These are phyloP conservation scores for Aphelinus atriplicis DNA, from an alignment of 1,140 invertebrate genomes.

Conservation along the genomic window DNA sequence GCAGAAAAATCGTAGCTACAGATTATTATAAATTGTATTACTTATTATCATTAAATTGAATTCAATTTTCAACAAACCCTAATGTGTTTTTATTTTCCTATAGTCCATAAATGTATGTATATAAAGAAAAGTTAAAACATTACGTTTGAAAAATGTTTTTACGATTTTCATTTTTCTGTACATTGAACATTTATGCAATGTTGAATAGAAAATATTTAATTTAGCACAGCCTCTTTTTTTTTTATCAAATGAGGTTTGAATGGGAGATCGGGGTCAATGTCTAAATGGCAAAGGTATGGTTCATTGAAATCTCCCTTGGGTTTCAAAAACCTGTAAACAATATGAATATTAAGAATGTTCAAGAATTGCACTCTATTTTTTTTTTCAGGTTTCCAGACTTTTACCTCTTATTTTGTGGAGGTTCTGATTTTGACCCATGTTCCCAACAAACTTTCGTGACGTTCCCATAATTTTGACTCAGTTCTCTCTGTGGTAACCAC, in stretches of 20 bases:
- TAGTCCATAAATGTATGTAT: too few species aligned
- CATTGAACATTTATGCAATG: not conserved
- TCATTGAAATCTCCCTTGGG: slow-evolving; percentile 26
- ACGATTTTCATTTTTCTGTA: not conserved
- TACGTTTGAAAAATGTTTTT: not conserved
- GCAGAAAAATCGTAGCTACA: slow-evolving; percentile 53
- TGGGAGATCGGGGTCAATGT: slow-evolving; percentile 27
- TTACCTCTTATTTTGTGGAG: not conserved
- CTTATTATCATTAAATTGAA: slow-evolving; percentile 46
- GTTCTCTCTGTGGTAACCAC: slow-evolving; percentile 41
- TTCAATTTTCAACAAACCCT: slow-evolving; percentile 33
- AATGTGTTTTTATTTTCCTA: too few species aligned
- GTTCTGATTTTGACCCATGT: not conserved
- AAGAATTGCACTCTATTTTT: not conserved
- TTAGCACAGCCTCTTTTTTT: not conserved
- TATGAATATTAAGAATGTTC: slow-evolving; percentile 1
- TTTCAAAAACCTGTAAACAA: slow-evolving; percentile 22
- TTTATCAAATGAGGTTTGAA: slow-evolving; percentile 29
- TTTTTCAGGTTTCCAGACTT: not conserved
- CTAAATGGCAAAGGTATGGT: slow-evolving; percentile 28
- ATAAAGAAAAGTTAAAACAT: too few species aligned
- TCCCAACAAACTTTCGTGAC: slow-evolving; percentile 23
- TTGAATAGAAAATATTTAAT: not conserved
- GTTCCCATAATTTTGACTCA: slow-evolving; percentile 36
- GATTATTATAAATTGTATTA: slow-evolving; percentile 46